Base-by-base conservation (phyloP, 1,140 invertebrate species). In the Paracyclopina nana region DNA sequence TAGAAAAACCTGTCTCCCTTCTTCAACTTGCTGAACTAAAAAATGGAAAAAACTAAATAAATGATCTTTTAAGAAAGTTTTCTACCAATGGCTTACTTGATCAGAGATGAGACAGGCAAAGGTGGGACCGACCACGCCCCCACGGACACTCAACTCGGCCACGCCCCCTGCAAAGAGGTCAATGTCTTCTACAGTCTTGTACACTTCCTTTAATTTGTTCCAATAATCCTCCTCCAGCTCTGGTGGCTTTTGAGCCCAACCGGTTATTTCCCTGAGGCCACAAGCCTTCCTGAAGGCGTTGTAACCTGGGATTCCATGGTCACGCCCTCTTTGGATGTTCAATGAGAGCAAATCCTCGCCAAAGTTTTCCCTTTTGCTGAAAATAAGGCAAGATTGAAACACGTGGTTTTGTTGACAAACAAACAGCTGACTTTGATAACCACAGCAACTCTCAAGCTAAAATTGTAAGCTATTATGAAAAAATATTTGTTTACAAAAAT, bases 1-100 rank as follows among this genome's bases (percentile, higher is more conserved):
- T 75, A 87, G 61, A 77, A 88, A 58, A 77, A 86, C 46, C 80
- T 65, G 62, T 88, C 83, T 12, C 77, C 82, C 24, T 68, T 69
- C 62, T 77, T 78, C 4, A 79, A 69, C 50, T 69, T 55, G 0
- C 72, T 66, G 60, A 92, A 85, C 76, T 12, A 94, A 42, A 42
- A 8, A 42, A 31, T 9, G 30, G 14, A 31, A 31, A 31, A 31
- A 42, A 8, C 16, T 18, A 18, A 42, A 42, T 18, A 42, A 42
- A 42, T 42, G 6, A 6, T 42, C 6, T 42, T 42, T 42, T 18
- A 42, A 42, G 14, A 31, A 9, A 9, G 9, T 31, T 31, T 31
- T n/a, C n/a, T n/a, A n/a, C n/a, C n/a, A n/a, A n/a, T n/a, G n/a
- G n/a, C n/a, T n/a, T n/a, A n/a, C n/a, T n/a, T 48, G 45, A 9